Evolutionary conservation across 2,888 invertebrate genomes (phyloP).

Genomic region (Dexiosoma caninum): DNA sequence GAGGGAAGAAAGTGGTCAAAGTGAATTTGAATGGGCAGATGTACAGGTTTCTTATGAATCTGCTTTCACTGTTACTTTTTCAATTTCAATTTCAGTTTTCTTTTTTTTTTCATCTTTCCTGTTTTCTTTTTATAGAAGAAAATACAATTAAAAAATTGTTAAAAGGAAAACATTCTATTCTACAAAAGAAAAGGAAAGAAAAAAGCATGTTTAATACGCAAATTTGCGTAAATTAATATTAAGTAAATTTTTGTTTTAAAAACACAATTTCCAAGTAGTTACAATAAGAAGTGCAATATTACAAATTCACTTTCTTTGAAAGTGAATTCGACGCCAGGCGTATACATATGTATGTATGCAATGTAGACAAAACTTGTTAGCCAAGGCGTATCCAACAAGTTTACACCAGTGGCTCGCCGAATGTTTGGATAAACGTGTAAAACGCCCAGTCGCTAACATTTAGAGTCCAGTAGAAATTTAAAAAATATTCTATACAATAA

Average conservation of each 20-base stretch:
- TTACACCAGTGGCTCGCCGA: no score
- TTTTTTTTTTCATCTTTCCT: background rate
- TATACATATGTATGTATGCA: background rate
- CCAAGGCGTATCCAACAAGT: no score
- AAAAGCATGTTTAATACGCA: background rate
- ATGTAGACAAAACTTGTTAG: background rate
- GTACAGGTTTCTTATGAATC: no score
- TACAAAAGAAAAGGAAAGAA: conserved; percentile 28
- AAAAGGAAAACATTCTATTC: conserved; percentile 35
- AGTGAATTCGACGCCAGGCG: conserved; percentile 20
- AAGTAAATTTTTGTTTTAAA: background rate
- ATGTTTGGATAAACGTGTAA: background rate
- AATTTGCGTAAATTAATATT: no score
- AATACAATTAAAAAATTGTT: conserved; percentile 18
- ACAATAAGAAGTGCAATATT: no score
- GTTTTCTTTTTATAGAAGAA: conserved; percentile 6
- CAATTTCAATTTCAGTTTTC: background rate
- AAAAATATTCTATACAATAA: conserved; percentile 22
- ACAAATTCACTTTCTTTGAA: conserved; percentile 3
- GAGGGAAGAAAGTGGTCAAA: no score
- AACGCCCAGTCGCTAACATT: no score
- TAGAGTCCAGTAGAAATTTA: background rate
- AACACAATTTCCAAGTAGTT: background rate
- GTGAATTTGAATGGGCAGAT: no score
- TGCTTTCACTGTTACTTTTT: no score